Conservation (phyloP, 2,888 invertebrate genomes). For the Alcis repandata region DNA sequence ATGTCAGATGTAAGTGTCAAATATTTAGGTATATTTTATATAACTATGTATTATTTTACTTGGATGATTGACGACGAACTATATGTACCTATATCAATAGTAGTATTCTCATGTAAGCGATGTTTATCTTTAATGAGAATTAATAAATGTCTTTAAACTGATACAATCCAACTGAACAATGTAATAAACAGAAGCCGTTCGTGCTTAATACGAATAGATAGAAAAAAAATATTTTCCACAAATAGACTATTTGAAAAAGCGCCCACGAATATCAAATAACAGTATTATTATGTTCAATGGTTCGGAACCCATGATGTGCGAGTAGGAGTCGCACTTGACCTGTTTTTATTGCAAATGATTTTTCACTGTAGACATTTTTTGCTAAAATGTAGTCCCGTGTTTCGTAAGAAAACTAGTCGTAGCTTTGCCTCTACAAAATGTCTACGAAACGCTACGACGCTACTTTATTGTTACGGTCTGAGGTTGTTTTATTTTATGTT, state of each 20-base stretch:
- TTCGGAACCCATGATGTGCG: conserved; percentile 11
- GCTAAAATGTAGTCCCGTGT: neutral
- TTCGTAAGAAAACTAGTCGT: conserved; percentile 7
- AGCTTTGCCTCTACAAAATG: conserved; percentile 11
- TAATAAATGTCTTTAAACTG: no score
- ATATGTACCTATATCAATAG: no score
- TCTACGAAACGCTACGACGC: conserved; percentile 6
- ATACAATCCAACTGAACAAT: neutral
- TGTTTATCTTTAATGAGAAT: no score
- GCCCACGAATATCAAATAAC: conserved; percentile 26
- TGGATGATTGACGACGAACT: no score
- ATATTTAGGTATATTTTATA: no score
- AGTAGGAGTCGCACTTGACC: conserved; percentile 23
- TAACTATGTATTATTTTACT: no score
- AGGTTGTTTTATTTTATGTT: conserved; percentile 1
- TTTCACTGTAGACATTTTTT: conserved; percentile 8
- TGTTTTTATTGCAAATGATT: conserved; percentile 24
- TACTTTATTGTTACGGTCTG: neutral
- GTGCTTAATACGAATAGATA: neutral
- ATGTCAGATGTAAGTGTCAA: no score
- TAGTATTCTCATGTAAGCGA: no score
- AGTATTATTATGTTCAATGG: conserved; percentile 27
- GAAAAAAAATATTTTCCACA: conserved; percentile 15
- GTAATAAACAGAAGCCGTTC: neutral
- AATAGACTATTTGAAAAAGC: conserved; percentile 14